phyloP scores from a whole-genome alignment of 2,113 vertebrate species.

The Nyctibius bracteatus region DNA sequence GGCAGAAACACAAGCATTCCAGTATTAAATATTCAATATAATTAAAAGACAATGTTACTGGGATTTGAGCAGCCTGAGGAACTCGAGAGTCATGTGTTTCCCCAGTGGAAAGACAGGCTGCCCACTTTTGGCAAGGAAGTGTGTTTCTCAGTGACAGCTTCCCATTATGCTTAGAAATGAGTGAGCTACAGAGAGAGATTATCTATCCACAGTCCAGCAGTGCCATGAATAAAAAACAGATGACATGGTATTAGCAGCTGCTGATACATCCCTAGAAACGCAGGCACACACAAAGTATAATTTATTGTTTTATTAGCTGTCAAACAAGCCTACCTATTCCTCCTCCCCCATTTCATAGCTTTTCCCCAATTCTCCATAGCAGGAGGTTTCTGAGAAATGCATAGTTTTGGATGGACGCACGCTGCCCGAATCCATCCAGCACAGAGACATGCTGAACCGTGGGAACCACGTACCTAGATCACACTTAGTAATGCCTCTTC shows the following conservation, averaged over 20 bases:
- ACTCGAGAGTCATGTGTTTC: not conserved
- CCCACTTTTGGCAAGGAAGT: slow-evolving; percentile 34
- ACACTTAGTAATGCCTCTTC: not conserved
- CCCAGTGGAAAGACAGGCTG: slow-evolving; percentile 24
- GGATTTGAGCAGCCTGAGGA: not conserved
- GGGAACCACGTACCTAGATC: not conserved
- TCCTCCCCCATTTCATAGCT: not conserved
- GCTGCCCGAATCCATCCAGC: not conserved
- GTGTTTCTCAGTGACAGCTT: slow-evolving; percentile 42
- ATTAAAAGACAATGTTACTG: slow-evolving; percentile 22
- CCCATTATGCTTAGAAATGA: slow-evolving; percentile 46
- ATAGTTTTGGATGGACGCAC: not conserved
- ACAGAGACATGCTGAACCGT: not conserved
- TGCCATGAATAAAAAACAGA: slow-evolving; percentile 62
- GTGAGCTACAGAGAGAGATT: slow-evolving; percentile 57
- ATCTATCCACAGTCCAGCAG: slow-evolving; percentile 54
- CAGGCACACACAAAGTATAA: slow-evolving; percentile 12
- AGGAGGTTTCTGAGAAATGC: slow-evolving; percentile 34
- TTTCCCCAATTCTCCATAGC: not conserved
- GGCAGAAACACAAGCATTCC: not conserved
- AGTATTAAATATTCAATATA: slow-evolving; percentile 15
- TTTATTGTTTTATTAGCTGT: slow-evolving; percentile 59
- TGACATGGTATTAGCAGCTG: slow-evolving; percentile 60
- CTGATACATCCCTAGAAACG: not conserved
- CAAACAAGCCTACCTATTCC: not conserved